A percentile compares a stretch with the other conserved stretches of the same genome.
phyloP scores from a whole-genome alignment of 2,888 invertebrate genomes.

The Drosophila borborema region DNA sequence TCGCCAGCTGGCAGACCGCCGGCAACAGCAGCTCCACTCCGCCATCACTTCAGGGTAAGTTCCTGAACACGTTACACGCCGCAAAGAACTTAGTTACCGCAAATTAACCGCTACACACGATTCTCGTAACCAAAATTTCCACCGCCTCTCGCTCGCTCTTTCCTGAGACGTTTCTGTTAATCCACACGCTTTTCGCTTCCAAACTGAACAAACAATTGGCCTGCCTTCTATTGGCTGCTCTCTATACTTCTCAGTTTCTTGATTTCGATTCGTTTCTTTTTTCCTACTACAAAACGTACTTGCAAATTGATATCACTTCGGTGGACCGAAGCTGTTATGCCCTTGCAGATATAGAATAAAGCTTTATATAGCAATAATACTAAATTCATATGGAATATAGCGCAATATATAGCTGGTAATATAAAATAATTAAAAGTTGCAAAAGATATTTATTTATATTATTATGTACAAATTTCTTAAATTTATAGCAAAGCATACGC shows the following conservation, averaged over 20 bases:
- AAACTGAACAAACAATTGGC: slow-evolving; percentile 56
- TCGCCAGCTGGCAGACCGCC: slow-evolving; percentile 33
- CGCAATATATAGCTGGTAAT: background rate
- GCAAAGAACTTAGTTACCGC: slow-evolving; percentile 47
- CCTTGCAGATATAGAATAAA: slow-evolving; percentile 33
- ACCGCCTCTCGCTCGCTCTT: slow-evolving; percentile 59
- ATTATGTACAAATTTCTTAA: too few species aligned
- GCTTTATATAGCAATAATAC: too few species aligned
- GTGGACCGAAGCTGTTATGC: slow-evolving; percentile 35
- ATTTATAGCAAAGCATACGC: too few species aligned
- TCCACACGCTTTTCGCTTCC: slow-evolving; percentile 59
- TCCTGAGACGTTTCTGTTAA: slow-evolving; percentile 45
- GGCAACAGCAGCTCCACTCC: slow-evolving; percentile 24
- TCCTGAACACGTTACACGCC: background rate
- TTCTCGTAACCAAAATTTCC: slow-evolving; percentile 68
- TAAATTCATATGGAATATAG: background rate
- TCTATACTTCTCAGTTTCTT: slow-evolving; percentile 43
- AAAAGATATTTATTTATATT: background rate
- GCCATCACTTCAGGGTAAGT: slow-evolving; percentile 47
- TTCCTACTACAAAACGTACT: slow-evolving; percentile 15
- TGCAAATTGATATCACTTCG: slow-evolving; percentile 26
- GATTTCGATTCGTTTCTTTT: slow-evolving; percentile 31
- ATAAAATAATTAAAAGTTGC: background rate
- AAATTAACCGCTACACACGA: slow-evolving; percentile 76
- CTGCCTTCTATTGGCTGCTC: slow-evolving; percentile 73